These are phyloP conservation scores for Sternarchorhynchus goeldii DNA, from an alignment of 2,797 vertebrate genomes.

Conservation along the genomic window DNA sequence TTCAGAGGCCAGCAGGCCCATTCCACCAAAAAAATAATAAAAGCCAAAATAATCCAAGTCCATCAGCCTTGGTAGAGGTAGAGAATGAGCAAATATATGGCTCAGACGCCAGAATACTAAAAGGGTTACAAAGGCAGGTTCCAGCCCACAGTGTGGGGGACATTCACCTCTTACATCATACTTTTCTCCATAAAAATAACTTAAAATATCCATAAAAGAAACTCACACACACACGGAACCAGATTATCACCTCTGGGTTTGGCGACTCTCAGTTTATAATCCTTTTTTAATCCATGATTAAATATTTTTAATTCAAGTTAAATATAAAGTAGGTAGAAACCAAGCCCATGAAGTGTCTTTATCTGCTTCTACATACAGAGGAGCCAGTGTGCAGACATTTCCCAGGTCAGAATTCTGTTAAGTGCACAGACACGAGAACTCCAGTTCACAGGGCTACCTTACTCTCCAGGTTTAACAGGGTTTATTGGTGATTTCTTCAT, in stretches of 20 bases:
- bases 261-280: too few relatives aligned
- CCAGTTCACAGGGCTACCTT: background rate
- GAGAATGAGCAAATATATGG: background rate
- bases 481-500: slow-evolving; percentile 18
- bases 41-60: background rate
- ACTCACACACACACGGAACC: too few relatives aligned
- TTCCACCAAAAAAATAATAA: background rate
- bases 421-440: background rate
- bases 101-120: background rate
- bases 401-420: background rate
- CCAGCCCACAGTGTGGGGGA: background rate
- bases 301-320: too few relatives aligned
- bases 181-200: too few relatives aligned
- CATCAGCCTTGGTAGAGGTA: background rate
- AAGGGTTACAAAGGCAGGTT: background rate
- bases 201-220: too few relatives aligned
- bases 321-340: too few relatives aligned
- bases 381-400: background rate
- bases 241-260: too few relatives aligned
- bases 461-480: background rate
- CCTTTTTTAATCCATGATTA: too few relatives aligned
- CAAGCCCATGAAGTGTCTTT: too few relatives aligned
- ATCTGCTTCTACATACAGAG: too few relatives aligned
- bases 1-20: background rate
- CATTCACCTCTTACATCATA: background rate